These are phyloP conservation scores for Acronicta alni DNA, from an alignment of 2,888 invertebrate species.

Conservation along the genomic window DNA sequence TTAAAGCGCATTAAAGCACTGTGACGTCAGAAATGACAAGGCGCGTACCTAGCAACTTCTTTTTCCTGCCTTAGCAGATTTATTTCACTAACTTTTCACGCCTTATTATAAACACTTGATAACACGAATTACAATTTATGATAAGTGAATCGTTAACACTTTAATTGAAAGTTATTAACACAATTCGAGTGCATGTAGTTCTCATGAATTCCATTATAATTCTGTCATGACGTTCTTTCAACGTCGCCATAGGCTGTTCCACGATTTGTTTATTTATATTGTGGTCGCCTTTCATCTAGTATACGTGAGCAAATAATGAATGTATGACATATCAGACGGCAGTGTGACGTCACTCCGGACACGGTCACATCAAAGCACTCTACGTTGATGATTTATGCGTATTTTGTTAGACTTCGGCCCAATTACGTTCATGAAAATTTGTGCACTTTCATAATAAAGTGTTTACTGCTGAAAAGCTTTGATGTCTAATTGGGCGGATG, in stretches of 20 bases:
- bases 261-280: constrained; percentile 87
- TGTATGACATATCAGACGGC: constrained; percentile 82
- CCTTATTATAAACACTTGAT: constrained; percentile 44
- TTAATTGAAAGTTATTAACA: constrained; percentile 50
- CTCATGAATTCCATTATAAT: constrained; percentile 79
- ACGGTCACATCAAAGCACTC: constrained; percentile 84
- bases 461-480: constrained; percentile 78
- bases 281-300: constrained; percentile 86
- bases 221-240: constrained; percentile 77
- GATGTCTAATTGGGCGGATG: constrained; percentile 83
- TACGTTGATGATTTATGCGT: constrained; percentile 83
- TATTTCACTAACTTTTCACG: constrained; percentile 36
- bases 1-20: background rate
- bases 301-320: constrained; percentile 87
- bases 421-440: constrained; percentile 85
- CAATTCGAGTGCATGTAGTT: constrained; percentile 69
- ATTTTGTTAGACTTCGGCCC: constrained; percentile 83
- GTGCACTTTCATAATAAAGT: constrained; percentile 84
- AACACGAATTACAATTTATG: constrained; percentile 45
- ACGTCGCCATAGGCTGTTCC: constrained; percentile 74
- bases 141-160: constrained; percentile 51
- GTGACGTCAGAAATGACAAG: constrained; percentile 19
- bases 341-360: constrained; percentile 83
- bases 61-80: constrained; percentile 6
- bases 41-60: constrained; percentile 3